These are phyloP conservation scores for Ispidina picta DNA, from an alignment of 2,797 vertebrate genomes.

Conservation along the genomic window DNA sequence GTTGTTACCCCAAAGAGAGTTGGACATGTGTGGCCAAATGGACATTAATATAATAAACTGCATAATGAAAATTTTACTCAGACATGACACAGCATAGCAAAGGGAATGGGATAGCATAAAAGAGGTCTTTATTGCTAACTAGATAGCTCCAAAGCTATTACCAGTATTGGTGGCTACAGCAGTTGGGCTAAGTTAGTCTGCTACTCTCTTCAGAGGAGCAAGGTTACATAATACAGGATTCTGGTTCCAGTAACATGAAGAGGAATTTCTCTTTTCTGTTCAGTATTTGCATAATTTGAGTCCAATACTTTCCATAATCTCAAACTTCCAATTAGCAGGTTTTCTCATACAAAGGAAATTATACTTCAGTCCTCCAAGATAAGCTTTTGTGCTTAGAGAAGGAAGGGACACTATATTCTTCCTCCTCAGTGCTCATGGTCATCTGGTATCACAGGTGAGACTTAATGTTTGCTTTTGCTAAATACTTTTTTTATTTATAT, in stretches of 20 bases:
- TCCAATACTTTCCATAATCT: neutral
- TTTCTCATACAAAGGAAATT: neutral
- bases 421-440: neutral
- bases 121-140: neutral
- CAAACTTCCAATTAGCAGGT: neutral
- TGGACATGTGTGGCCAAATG: neutral
- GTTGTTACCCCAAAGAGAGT: neutral
- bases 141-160: neutral
- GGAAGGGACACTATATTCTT: neutral
- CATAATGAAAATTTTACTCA: neutral
- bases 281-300: neutral
- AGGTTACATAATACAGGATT: neutral
- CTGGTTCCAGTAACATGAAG: neutral
- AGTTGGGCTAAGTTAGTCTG: neutral
- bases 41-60: neutral
- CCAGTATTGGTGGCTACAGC: neutral
- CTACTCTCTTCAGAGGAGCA: neutral
- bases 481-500: conserved; percentile 2
- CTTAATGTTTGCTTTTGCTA: neutral
- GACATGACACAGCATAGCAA: neutral
- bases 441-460: neutral
- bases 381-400: neutral
- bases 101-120: neutral
- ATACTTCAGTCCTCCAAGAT: neutral
- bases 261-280: neutral